These are phyloP conservation scores for Lasioglossum zephyrum DNA, from an alignment of 2,888 invertebrate genomes.

Conservation along the genomic window DNA sequence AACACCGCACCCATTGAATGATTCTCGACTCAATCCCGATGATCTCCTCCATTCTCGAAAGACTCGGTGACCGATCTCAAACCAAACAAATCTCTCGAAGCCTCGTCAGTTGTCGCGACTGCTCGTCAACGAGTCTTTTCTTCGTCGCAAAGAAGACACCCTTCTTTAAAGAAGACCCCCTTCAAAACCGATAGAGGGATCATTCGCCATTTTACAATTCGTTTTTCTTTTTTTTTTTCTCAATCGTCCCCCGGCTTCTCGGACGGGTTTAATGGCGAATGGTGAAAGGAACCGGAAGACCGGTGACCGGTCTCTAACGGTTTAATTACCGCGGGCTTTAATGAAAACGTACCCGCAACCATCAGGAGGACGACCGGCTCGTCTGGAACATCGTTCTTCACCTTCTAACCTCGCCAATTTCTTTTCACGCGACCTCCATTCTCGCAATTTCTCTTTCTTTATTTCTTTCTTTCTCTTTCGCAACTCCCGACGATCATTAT, in stretches of 20 bases:
- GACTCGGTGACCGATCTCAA: constrained; percentile 33
- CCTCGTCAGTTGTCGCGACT: background rate
- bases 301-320: background rate
- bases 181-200: constrained; percentile 23
- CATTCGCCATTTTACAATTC: background rate
- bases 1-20: background rate
- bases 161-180: too few relatives aligned
- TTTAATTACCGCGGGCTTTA: constrained; percentile 48
- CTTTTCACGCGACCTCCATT: constrained; percentile 34
- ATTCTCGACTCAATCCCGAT: background rate
- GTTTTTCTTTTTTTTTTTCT: background rate
- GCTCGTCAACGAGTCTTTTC: constrained; percentile 32
- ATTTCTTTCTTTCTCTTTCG: constrained; percentile 12
- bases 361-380: constrained; percentile 47
- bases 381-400: constrained; percentile 66
- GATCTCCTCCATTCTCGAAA: constrained; percentile 19
- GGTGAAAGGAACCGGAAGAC: background rate
- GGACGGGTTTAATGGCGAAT: background rate
- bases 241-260: background rate
- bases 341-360: constrained; percentile 44
- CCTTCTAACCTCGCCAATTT: constrained; percentile 54
- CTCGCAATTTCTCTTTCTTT: constrained; percentile 36
- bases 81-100: background rate
- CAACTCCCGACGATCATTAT: constrained; percentile 25
- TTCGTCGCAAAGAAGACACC: constrained; percentile 15